phyloP scores from a whole-genome alignment of 2,888 invertebrate species.

The Argyra leucocephala region DNA sequence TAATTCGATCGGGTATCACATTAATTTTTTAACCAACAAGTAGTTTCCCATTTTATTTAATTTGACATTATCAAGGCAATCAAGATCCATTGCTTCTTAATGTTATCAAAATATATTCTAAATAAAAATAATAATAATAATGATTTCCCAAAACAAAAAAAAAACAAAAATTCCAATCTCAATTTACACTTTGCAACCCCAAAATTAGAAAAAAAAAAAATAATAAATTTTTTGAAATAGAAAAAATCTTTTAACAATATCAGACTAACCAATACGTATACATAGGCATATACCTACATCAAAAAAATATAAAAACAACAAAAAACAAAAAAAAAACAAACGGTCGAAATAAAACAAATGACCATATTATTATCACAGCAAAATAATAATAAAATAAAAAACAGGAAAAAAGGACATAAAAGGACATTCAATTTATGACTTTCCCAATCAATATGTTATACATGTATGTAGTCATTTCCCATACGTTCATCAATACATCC shows the following conservation, averaged over 20 bases:
- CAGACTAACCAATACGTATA: no score
- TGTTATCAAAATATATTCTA: neutral
- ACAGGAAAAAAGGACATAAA: conserved; percentile 2
- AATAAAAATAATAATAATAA: neutral
- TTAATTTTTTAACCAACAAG: neutral
- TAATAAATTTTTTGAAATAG: neutral
- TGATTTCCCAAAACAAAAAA: neutral
- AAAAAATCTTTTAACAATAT: conserved; percentile 1
- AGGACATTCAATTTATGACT: conserved; percentile 21
- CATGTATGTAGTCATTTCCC: conserved; percentile 13
- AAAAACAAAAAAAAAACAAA: neutral
- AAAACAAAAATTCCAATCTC: neutral
- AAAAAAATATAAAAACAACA: neutral
- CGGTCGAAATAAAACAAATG: neutral
- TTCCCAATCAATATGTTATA: conserved; percentile 15
- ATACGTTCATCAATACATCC: conserved; percentile 7
- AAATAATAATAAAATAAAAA: neutral
- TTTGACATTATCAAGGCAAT: conserved; percentile 6
- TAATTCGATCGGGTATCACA: no score
- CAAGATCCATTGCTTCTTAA: neutral
- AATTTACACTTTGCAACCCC: neutral
- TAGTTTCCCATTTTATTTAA: conserved; percentile 1
- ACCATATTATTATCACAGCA: neutral
- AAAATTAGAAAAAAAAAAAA: neutral
- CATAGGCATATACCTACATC: neutral